Evolutionary conservation across 2,888 invertebrate species (phyloP), one percentile per base, ranked within the genome.

Genomic region (Microplitis manilae): DNA sequence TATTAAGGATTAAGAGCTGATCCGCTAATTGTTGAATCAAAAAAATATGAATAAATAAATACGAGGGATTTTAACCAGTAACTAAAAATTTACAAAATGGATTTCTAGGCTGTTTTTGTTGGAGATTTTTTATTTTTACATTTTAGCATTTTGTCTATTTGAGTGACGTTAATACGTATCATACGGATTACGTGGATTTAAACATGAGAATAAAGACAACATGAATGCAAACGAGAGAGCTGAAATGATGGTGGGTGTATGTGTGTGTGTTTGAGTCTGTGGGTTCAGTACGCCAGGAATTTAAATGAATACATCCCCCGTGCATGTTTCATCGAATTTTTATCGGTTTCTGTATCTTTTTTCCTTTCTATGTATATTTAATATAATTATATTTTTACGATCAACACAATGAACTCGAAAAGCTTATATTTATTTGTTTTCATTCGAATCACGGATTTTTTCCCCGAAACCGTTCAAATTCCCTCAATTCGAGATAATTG

Each of bases 181-280:
- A 77, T 79, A 78, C 65, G 81, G 80, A 82, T 82, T 81, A 82
- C 79, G 76, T 15, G 79, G 81, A 82, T 81, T 81, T 81, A 82
- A 82, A 80, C 77, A 77, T 75, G 72, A 76, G 76, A 80, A 75
- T 75, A 69, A 65, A 65, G 50, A 67, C n/a, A 67, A 59, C 39
- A 73, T 72, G 30, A 73, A 65, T 50, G 50, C 73, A 30, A 38
- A 59, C 67, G 73, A 38, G 67, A 59, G 40, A 60, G n/a, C 6
- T 9, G 40, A 72, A 30, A 39, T 50, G 50, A 50, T 50, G 50
- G 71, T 39, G 59, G 50, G 71, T 39, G 59, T 40, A 6, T 8
- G 30, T 65, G 20, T 15, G 75, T 20, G 20, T 20, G 20, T 17
- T 17, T 17, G 17, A 17, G 15, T 7, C n/a, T 59, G 20, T n/a